These are phyloP conservation scores for Heliconius himera DNA, from an alignment of 1,140 invertebrate genomes.

Conservation along the genomic window DNA sequence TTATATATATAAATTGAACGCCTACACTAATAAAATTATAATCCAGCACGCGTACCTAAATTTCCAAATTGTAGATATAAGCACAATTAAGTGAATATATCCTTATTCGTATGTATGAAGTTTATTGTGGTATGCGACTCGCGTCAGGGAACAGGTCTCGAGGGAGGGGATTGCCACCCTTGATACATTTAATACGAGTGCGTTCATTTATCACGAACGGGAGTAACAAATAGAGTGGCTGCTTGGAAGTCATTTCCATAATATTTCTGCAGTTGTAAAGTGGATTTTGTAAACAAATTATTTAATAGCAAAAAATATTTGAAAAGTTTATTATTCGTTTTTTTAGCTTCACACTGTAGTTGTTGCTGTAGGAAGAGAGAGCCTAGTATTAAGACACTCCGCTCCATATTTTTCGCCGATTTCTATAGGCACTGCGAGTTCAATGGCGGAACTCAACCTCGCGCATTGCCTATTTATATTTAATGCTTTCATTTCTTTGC, in stretches of 20 bases:
- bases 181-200: constrained; percentile 9
- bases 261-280: background rate
- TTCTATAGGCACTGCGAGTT: too few relatives aligned
- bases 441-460: too few relatives aligned
- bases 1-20: background rate
- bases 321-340: background rate
- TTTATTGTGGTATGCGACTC: background rate
- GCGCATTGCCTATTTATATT: too few relatives aligned
- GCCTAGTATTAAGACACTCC: too few relatives aligned
- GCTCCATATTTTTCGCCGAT: too few relatives aligned
- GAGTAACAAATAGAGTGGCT: background rate
- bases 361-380: background rate
- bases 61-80: background rate
- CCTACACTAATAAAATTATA: background rate
- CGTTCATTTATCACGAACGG: constrained; percentile 10
- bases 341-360: too few relatives aligned
- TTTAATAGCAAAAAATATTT: background rate
- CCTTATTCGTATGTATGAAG: background rate
- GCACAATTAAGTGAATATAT: constrained; percentile 15
- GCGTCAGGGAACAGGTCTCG: constrained; percentile 1
- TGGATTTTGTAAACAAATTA: background rate
- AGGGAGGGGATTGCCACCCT: background rate
- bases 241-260: background rate
- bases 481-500: too few relatives aligned
- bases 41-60: background rate